Evolutionary conservation across 2,888 invertebrate species (phyloP).

Genomic region (Himalopsyche anomala): DNA sequence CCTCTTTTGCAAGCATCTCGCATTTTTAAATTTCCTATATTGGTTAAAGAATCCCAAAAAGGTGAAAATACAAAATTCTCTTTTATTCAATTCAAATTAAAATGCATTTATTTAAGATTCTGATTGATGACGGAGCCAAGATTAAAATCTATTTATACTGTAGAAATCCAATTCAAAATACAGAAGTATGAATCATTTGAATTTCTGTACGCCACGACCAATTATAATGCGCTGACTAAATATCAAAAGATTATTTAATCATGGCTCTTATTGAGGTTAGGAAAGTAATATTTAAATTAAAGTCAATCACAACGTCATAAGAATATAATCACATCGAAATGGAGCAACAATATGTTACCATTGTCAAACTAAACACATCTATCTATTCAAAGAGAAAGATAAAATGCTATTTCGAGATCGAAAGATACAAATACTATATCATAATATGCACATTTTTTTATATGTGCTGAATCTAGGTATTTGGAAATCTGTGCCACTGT

Average conservation of each 20-base stretch:
- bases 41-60: too few relatives aligned
- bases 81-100: too few relatives aligned
- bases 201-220: background rate
- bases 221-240: background rate
- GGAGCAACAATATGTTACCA: background rate
- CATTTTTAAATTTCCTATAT: too few relatives aligned
- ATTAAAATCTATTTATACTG: too few relatives aligned
- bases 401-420: background rate
- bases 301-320: background rate
- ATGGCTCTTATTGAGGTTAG: background rate
- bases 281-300: background rate
- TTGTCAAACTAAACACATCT: constrained; percentile 16
- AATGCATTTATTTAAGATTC: too few relatives aligned
- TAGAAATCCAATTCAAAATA: too few relatives aligned
- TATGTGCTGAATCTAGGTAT: background rate
- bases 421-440: background rate
- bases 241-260: background rate
- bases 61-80: too few relatives aligned
- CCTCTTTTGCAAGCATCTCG: too few relatives aligned
- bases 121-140: too few relatives aligned
- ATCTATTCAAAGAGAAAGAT: constrained; percentile 20
- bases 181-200: too few relatives aligned
- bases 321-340: background rate
- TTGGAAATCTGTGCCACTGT: too few relatives aligned
- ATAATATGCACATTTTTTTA: background rate